A percentile compares a stretch with the other conserved stretches of the same genome.
Evolutionary conservation across 2,113 vertebrate species (phyloP).

Genomic region (Apus apus): DNA sequence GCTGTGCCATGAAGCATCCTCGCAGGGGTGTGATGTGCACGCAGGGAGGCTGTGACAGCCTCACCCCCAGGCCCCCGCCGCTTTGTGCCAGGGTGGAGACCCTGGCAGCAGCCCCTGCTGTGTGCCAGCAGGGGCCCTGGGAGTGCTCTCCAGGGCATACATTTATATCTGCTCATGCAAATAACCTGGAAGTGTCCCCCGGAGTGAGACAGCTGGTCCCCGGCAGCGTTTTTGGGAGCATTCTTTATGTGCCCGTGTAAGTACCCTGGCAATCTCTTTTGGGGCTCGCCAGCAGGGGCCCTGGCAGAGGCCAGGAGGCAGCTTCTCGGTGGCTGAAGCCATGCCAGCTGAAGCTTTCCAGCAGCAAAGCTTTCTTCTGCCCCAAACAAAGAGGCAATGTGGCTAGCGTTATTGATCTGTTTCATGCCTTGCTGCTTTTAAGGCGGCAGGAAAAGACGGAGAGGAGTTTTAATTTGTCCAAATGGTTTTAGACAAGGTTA

Average conservation of each 20-base stretch:
- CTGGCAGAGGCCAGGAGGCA: background rate
- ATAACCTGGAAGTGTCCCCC: constrained; percentile 10
- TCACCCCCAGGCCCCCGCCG: background rate
- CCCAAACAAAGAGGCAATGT: background rate
- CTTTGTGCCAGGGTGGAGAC: background rate
- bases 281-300: constrained; percentile 38
- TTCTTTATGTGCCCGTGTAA: constrained; percentile 10
- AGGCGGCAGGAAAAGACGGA: background rate
- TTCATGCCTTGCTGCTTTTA: background rate
- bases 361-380: constrained; percentile 31
- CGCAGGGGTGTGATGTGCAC: background rate
- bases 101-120: background rate
- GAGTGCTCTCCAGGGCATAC: background rate
- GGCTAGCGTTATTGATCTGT: background rate
- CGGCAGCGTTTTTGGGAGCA: background rate
- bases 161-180: constrained; percentile 29
- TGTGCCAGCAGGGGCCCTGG: constrained; percentile 32
- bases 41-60: fast-evolving
- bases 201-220: constrained; percentile 24
- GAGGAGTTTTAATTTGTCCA: constrained; percentile 23
- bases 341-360: constrained; percentile 20
- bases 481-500: constrained; percentile 57
- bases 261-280: constrained; percentile 12
- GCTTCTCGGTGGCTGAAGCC: background rate
- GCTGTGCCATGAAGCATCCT: background rate